Conservation (phyloP, 2,888 invertebrate genomes). For the Keiferia lycopersicella region DNA sequence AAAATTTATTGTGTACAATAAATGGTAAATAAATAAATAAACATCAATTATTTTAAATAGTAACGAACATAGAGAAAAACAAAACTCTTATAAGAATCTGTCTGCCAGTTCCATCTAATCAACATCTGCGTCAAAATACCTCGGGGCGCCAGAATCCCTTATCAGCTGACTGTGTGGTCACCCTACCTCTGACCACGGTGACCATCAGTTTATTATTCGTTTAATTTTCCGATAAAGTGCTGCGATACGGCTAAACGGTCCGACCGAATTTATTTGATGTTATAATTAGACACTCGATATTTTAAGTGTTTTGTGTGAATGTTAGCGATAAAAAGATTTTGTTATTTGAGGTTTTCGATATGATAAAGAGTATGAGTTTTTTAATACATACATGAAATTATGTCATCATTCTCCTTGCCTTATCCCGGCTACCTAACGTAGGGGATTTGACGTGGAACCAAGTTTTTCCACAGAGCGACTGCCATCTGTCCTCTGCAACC, state of each 20-base stretch:
- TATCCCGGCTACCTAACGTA: too few species aligned
- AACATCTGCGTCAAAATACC: conserved; percentile 36
- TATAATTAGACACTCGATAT: conserved; percentile 24
- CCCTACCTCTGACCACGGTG: conserved; percentile 24
- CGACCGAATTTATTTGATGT: conserved; percentile 28
- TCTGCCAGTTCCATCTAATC: conserved; percentile 33
- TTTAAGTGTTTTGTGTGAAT: conserved; percentile 20
- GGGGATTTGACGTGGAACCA: too few species aligned
- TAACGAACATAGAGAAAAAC: neutral
- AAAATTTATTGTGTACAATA: too few species aligned
- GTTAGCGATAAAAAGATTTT: neutral
- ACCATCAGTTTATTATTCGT: conserved; percentile 34
- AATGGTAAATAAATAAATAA: too few species aligned
- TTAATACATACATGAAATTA: too few species aligned
- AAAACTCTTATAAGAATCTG: neutral
- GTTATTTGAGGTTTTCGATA: neutral
- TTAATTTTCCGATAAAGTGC: conserved; percentile 44
- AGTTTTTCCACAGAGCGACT: too few species aligned
- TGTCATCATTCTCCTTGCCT: too few species aligned
- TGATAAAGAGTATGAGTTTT: neutral
- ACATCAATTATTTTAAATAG: too few species aligned
- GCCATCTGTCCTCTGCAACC: too few species aligned
- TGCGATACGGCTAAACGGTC: conserved; percentile 32
- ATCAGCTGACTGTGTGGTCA: conserved; percentile 38
- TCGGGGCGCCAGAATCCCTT: conserved; percentile 49